These are phyloP conservation scores for Ceyx margarethae DNA, from an alignment of 2,113 vertebrate species.

Conservation along the genomic window DNA sequence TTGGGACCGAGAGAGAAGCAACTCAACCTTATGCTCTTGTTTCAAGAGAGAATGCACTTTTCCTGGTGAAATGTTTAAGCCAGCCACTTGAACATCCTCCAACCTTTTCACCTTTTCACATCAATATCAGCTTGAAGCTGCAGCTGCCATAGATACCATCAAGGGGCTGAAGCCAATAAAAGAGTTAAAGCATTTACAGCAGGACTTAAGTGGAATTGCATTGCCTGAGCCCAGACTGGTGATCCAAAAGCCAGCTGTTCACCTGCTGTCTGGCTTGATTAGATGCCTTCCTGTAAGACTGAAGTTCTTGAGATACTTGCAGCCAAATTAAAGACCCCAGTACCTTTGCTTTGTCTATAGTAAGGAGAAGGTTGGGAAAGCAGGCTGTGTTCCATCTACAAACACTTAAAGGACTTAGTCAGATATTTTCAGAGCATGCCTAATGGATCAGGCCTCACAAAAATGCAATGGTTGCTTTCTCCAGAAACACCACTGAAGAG, in stretches of 20 bases:
- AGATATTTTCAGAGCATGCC: background rate
- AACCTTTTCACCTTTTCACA: constrained; percentile 32
- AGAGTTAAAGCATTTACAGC: background rate
- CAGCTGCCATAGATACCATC: background rate
- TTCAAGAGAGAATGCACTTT: background rate
- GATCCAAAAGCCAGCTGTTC: constrained; percentile 1
- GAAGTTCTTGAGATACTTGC: background rate
- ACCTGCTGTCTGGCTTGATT: background rate
- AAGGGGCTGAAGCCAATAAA: background rate
- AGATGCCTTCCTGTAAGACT: background rate
- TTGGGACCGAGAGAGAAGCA: background rate
- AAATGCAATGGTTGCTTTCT: background rate
- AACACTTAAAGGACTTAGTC: background rate
- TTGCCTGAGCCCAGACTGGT: background rate
- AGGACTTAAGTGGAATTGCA: background rate
- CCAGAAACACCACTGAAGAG: background rate
- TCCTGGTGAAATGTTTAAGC: constrained; percentile 16
- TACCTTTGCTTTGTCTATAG: background rate
- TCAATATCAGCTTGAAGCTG: constrained; percentile 8
- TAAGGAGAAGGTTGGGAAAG: background rate
- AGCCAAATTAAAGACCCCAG: background rate
- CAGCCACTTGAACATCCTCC: background rate
- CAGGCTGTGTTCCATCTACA: background rate
- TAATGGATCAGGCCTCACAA: background rate
- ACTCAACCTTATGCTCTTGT: constrained; percentile 10